phyloP scores from a whole-genome alignment of 2,888 invertebrate species.

The Koerneria pararmatus region DNA sequence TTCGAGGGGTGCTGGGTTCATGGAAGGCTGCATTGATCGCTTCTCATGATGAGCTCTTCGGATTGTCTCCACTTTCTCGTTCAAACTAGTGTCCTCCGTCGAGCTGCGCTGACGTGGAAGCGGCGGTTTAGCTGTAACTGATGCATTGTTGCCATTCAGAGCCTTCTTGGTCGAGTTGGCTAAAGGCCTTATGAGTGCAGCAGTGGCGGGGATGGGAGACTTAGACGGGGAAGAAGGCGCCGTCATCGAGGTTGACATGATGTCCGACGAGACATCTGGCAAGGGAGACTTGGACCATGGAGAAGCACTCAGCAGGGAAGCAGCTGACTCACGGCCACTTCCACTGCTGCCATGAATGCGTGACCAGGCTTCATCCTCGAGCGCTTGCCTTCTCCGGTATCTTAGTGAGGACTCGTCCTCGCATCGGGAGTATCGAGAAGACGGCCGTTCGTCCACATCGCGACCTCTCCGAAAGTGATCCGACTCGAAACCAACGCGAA shows the following conservation, averaged over 20 bases:
- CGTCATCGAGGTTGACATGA: background rate
- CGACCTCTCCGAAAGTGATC: constrained; percentile 27
- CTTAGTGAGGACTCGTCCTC: constrained; percentile 37
- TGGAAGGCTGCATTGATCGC: constrained; percentile 16
- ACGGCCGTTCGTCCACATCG: constrained; percentile 6
- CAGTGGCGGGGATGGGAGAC: constrained; percentile 1
- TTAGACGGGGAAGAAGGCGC: constrained; percentile 15
- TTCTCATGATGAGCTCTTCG: constrained; percentile 44
- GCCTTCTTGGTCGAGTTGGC: constrained; percentile 5
- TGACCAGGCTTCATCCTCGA: constrained; percentile 54
- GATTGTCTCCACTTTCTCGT: constrained; percentile 53
- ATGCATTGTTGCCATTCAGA: too few relatives aligned
- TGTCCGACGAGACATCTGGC: constrained; percentile 3
- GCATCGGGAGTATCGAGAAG: background rate
- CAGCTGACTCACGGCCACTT: constrained; percentile 29
- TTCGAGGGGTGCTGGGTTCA: constrained; percentile 21
- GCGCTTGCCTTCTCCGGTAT: constrained; percentile 48
- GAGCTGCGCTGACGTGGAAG: constrained; percentile 43
- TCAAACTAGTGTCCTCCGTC: constrained; percentile 47
- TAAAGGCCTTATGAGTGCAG: too few relatives aligned
- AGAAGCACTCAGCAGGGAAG: constrained; percentile 22
- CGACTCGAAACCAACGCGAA: constrained; percentile 47
- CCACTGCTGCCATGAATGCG: constrained; percentile 31
- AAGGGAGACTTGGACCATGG: constrained; percentile 28
- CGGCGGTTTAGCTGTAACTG: constrained; percentile 44